Percentiles rank a stretch among this genome's conserved stretches.
Conservation (phyloP, 2,113 vertebrate genomes). For the Chascanopsetta lugubris region DNA sequence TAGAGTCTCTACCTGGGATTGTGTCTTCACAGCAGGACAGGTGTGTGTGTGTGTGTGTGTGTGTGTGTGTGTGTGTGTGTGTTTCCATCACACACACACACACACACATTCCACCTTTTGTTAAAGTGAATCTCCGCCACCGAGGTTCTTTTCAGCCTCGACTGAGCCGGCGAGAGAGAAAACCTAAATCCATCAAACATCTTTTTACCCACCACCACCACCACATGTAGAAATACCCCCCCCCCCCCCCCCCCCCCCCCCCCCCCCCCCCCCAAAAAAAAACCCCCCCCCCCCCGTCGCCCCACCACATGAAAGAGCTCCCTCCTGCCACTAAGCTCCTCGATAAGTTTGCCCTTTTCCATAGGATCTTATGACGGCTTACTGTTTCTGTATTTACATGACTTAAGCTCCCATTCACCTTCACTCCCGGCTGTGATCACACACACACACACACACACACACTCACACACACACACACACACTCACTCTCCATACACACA, state of each 20-base stretch:
- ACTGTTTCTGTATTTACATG: constrained; percentile 69
- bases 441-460: no score
- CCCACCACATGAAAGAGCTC: constrained; percentile 63
- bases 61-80: constrained; percentile 14
- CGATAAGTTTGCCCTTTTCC: constrained; percentile 71
- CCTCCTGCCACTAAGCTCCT: constrained; percentile 68
- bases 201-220: background rate
- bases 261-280: no score
- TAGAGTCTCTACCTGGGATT: constrained; percentile 13
- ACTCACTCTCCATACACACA: constrained; percentile 38
- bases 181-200: constrained; percentile 70
- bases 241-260: constrained; percentile 8
- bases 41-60: constrained; percentile 17
- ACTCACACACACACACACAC: no score
- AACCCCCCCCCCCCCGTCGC: no score
- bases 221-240: constrained; percentile 43
- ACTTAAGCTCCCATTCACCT: constrained; percentile 67
- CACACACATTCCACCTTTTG: constrained; percentile 27
- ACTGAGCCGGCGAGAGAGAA: constrained; percentile 63
- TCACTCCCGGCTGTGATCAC: constrained; percentile 35
- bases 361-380: constrained; percentile 64
- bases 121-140: constrained; percentile 39
- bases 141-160: constrained; percentile 53
- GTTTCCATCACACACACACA: constrained; percentile 5
- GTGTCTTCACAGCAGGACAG: constrained; percentile 5